phyloP scores from a whole-genome alignment of 2,113 vertebrate species.

The Syrmaticus mikado region DNA sequence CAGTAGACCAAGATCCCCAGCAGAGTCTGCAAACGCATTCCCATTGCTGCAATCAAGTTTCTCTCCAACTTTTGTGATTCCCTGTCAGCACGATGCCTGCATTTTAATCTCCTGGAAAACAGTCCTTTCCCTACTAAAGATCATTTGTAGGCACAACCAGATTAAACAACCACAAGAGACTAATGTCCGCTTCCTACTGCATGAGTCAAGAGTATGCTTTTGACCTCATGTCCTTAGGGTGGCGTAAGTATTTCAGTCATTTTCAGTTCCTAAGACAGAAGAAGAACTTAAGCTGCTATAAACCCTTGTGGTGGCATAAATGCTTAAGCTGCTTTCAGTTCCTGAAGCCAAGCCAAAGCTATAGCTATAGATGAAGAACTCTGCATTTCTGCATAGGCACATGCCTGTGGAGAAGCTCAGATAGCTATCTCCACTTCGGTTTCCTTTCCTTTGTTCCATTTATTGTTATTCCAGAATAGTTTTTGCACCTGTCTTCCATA shows the following conservation, averaged over 20 bases:
- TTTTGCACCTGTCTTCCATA: neutral
- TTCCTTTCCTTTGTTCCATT: neutral
- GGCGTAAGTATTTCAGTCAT: constrained; percentile 55
- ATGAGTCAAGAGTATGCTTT: neutral
- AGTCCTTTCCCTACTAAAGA: neutral
- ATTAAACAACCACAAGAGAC: neutral
- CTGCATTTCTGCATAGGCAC: neutral
- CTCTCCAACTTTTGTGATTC: neutral
- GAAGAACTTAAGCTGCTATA: constrained; percentile 57
- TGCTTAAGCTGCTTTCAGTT: constrained; percentile 24
- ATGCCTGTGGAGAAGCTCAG: neutral
- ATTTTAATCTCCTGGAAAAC: neutral
- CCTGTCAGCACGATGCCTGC: neutral
- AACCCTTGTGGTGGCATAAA: constrained; percentile 47
- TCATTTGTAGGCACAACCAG: neutral
- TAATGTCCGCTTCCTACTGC: neutral
- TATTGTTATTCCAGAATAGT: neutral
- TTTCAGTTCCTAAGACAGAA: constrained; percentile 36
- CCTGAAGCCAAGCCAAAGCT: neutral
- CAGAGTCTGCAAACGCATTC: neutral
- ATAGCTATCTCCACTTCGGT: neutral
- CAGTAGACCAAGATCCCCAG: neutral
- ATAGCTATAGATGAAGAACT: neutral
- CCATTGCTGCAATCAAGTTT: neutral
- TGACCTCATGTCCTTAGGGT: constrained; percentile 21